Evolutionary conservation across 1,140 invertebrate genomes (phyloP).

Genomic region (honey bee (Apis mellifera)): DNA sequence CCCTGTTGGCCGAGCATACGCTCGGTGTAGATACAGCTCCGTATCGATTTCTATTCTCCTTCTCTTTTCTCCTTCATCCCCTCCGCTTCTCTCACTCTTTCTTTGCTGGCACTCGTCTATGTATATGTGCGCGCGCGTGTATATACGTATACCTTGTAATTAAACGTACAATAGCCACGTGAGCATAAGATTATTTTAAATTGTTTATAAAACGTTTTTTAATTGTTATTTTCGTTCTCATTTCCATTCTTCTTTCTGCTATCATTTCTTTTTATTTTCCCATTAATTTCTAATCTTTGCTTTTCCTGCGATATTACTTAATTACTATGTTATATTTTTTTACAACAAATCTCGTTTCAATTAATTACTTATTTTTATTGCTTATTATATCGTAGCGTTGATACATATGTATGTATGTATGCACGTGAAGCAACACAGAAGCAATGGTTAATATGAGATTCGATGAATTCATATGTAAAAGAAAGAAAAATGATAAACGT

Average conservation of each 20-base stretch:
- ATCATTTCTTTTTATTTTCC: not conserved
- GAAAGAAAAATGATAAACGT: not conserved
- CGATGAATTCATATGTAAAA: not conserved
- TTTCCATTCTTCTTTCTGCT: not conserved
- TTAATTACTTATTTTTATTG: not conserved
- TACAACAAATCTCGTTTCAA: not conserved
- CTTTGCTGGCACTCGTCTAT: not conserved
- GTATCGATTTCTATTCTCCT: constrained; percentile 53
- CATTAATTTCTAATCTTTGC: not conserved
- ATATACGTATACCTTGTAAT: not conserved
- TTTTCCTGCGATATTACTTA: not conserved
- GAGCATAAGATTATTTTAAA: not conserved
- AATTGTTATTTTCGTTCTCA: not conserved
- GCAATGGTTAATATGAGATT: not conserved
- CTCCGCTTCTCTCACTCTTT: not conserved
- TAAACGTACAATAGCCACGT: not conserved
- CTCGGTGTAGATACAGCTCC: constrained; percentile 41
- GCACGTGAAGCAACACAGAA: not conserved
- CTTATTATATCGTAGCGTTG: too few relatives aligned
- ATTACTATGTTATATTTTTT: not conserved
- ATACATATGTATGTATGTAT: not conserved
- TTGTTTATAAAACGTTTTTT: not conserved
- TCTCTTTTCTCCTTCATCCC: constrained; percentile 18
- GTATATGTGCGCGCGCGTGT: too few relatives aligned
- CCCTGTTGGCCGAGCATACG: constrained; percentile 42